These are phyloP conservation scores for Crax fasciolata DNA, from an alignment of 2,797 vertebrate genomes.

Conservation along the genomic window DNA sequence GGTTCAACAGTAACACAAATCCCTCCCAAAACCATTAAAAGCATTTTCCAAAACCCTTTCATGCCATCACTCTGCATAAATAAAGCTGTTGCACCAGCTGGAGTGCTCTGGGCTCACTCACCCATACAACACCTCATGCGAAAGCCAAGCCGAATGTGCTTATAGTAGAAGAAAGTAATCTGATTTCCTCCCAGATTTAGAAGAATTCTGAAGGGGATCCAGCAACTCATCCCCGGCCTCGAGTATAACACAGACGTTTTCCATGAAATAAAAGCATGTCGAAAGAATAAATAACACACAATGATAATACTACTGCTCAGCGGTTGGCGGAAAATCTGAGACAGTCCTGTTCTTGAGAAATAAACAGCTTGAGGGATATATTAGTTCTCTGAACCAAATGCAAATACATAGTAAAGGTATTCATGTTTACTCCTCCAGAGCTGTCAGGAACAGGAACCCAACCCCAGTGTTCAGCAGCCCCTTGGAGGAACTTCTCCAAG, in stretches of 20 bases:
- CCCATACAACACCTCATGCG: conserved; percentile 57
- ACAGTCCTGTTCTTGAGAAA: conserved; percentile 22
- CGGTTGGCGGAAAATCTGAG: conserved; percentile 41
- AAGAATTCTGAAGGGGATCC: conserved; percentile 67
- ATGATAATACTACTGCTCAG: conserved; percentile 48
- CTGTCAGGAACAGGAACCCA: neutral
- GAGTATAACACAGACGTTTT: neutral
- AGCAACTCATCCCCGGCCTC: conserved; percentile 37
- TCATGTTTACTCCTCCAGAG: neutral
- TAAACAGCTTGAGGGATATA: neutral
- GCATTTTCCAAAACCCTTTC: conserved; percentile 58
- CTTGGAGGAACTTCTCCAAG: neutral
- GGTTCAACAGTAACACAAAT: conserved; percentile 10
- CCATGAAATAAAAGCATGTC: conserved; percentile 64
- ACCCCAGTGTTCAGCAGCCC: neutral
- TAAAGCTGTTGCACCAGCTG: conserved; percentile 77
- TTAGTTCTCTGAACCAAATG: conserved; percentile 11
- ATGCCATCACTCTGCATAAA: conserved; percentile 66
- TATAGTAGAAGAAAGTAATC: conserved; percentile 65
- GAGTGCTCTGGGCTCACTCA: conserved; percentile 72
- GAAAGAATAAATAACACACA: conserved; percentile 60
- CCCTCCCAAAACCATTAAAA: conserved; percentile 59
- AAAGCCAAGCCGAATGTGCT: conserved; percentile 64
- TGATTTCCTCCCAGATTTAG: conserved; percentile 71
- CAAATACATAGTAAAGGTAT: conserved; percentile 5